Base-by-base conservation (phyloP, 2,888 invertebrate species). In the Cheilosia impressa region DNA sequence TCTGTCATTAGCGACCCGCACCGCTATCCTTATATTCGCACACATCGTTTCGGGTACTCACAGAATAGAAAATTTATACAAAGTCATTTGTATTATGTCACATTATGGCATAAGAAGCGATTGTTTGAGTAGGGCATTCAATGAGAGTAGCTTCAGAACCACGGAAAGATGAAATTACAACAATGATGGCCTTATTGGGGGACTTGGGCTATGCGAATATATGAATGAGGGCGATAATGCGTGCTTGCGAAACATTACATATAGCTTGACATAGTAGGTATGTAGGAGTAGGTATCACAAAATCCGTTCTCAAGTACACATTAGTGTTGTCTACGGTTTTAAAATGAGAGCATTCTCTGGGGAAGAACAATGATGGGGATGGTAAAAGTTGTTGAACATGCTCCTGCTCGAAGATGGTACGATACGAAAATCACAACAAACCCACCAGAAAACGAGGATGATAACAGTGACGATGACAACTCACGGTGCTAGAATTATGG, bases 31-130 rank as follows among this genome's bases (percentile, higher is more conserved):
- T 15, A 55, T n/a, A n/a, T 45, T n/a, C 15, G 13, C 31, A 41
- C 52, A 53, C n/a, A 53, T 62, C 31, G 19, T 62, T 41, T 15
- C 19, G 43, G 27, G 58, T 38, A 47, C 17, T n/a, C 47, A 38
- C 7, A 15, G 19, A 66, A 41, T 50, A 58, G 57, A 63, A 47
- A 73, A 57, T 75, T 50, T 75, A 50, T 57, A 75, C 66, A 76
- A 76, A 65, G 66, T 66, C 76, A 76, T 76, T 76, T 66, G 57
- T 65, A 66, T 76, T 76, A 76, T 76, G 76, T 66, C 76, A 66
- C 66, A 66, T 75, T 66, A 76, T 22, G 58, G 66, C 19, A 24
- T 41, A 27, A 52, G 34, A 55, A 52, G 17, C 22, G 45, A 53
- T 45, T 17, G 41, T 52, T 43, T 52, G 43, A 43, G 27, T 15